These are phyloP conservation scores for Anthopleura sola DNA, from an alignment of 64 coral and sea anemone species.

Conservation along the genomic window DNA sequence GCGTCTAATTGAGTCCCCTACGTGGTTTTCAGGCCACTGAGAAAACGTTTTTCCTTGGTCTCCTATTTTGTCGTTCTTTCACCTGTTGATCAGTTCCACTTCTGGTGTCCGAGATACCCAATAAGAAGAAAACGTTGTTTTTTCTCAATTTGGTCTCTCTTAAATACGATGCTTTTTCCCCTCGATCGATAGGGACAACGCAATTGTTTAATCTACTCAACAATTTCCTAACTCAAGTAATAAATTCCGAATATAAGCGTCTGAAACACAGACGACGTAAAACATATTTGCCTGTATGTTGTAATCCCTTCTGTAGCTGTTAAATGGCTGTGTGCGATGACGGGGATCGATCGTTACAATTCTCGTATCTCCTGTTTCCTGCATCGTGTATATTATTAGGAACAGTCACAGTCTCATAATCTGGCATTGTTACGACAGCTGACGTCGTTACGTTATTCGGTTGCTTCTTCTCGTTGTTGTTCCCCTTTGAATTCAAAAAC, in stretches of 20 bases:
- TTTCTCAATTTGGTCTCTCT: not conserved
- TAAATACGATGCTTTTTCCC: not conserved
- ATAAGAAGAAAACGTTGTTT: not conserved
- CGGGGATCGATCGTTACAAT: conserved; percentile 52
- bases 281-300: not conserved
- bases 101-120: not conserved
- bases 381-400: conserved; percentile 79
- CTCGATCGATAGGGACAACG: not conserved
- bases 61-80: not conserved
- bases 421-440: conserved; percentile 85
- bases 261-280: not conserved
- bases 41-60: not conserved
- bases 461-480: conserved; percentile 34
- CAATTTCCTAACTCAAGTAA: not conserved
- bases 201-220: not conserved
- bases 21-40: not conserved
- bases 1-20: too few species aligned
- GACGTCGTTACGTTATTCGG: conserved; percentile 84
- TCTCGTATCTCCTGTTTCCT: conserved; percentile 63
- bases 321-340: conserved; percentile 57
- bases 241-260: conserved; percentile 25
- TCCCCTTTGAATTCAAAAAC: conserved; percentile 54
- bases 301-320: not conserved
- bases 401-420: conserved; percentile 84
- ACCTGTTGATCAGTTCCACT: not conserved